Percentiles rank a stretch among this genome's conserved stretches.
These are phyloP conservation scores for Drosophila gaucha DNA, from an alignment of 2,888 invertebrate genomes.

Conservation along the genomic window DNA sequence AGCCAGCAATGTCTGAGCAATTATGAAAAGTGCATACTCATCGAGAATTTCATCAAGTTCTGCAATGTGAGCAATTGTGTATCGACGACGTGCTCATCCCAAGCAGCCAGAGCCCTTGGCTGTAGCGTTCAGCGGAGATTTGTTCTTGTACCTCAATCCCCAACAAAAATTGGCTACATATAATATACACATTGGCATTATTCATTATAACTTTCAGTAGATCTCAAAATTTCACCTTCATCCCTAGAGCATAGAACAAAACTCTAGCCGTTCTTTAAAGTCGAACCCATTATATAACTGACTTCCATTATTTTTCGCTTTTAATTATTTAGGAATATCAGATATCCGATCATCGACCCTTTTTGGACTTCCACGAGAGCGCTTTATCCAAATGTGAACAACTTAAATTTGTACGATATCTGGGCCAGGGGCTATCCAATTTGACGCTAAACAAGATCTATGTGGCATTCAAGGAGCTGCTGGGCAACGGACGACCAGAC, in stretches of 20 bases:
- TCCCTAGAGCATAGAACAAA: slow-evolving; percentile 67
- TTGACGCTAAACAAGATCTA: slow-evolving; percentile 84
- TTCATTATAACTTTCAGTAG: slow-evolving; percentile 27
- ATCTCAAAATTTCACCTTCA: slow-evolving; percentile 66
- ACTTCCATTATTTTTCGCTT: slow-evolving; percentile 19
- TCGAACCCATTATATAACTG: slow-evolving; percentile 1
- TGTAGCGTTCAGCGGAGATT: slow-evolving; percentile 60
- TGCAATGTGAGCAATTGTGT: slow-evolving; percentile 84
- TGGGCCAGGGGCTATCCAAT: slow-evolving; percentile 85
- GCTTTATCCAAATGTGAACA: slow-evolving; percentile 84
- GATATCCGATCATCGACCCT: slow-evolving; percentile 85
- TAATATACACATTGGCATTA: slow-evolving; percentile 40
- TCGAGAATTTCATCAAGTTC: slow-evolving; percentile 85
- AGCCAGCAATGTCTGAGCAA: slow-evolving; percentile 84
- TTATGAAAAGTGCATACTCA: slow-evolving; percentile 85
- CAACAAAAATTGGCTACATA: slow-evolving; percentile 51
- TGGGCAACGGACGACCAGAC: slow-evolving; percentile 82
- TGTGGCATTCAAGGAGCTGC: slow-evolving; percentile 83
- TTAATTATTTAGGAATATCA: slow-evolving; percentile 82
- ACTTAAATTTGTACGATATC: slow-evolving; percentile 85
- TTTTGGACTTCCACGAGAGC: slow-evolving; percentile 85
- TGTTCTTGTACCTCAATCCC: slow-evolving; percentile 56
- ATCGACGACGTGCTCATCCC: slow-evolving; percentile 40
- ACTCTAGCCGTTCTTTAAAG: slow-evolving; percentile 54
- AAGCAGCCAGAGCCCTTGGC: slow-evolving; percentile 10